Percentiles rank a stretch among this genome's conserved stretches.
Evolutionary conservation across 1,140 invertebrate species (phyloP).

Genomic region (Phortica variegata): DNA sequence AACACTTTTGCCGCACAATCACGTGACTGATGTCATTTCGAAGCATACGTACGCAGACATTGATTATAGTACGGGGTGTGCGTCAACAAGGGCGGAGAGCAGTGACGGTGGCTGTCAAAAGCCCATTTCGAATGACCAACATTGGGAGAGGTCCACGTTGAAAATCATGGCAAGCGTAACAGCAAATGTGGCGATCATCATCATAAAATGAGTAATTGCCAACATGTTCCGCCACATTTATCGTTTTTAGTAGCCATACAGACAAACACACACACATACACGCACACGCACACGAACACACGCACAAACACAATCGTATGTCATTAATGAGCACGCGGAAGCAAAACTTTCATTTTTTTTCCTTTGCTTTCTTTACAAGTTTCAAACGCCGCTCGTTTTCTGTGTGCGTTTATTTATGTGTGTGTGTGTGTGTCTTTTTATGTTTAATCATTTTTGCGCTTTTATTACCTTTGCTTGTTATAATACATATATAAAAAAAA

Average conservation of each 20-base stretch:
- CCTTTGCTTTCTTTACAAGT: too few species aligned
- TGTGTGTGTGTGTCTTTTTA: constrained; percentile 28
- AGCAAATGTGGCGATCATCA: constrained; percentile 19
- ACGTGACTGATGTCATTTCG: constrained; percentile 16
- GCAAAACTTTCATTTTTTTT: too few species aligned
- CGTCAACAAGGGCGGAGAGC: constrained; percentile 7
- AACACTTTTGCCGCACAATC: constrained; percentile 23
- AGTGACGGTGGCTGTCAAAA: too few species aligned
- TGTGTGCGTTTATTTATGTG: constrained; percentile 13
- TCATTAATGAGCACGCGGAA: neutral
- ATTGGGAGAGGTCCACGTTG: too few species aligned
- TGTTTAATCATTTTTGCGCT: constrained; percentile 42
- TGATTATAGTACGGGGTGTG: too few species aligned
- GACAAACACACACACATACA: neutral
- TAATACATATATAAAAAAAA: too few species aligned
- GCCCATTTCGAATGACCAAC: too few species aligned
- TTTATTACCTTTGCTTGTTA: constrained; percentile 33
- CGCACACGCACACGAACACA: constrained; percentile 15
- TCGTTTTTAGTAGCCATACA: constrained; percentile 5
- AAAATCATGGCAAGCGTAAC: constrained; percentile 24
- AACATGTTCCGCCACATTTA: constrained; percentile 38
- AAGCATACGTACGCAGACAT: too few species aligned
- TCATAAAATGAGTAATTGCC: constrained; percentile 46
- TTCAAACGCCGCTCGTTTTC: too few species aligned
- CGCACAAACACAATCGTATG: constrained; percentile 8